Conservation (phyloP, 2,113 vertebrate species). For the Pterocles burchelli region DNA sequence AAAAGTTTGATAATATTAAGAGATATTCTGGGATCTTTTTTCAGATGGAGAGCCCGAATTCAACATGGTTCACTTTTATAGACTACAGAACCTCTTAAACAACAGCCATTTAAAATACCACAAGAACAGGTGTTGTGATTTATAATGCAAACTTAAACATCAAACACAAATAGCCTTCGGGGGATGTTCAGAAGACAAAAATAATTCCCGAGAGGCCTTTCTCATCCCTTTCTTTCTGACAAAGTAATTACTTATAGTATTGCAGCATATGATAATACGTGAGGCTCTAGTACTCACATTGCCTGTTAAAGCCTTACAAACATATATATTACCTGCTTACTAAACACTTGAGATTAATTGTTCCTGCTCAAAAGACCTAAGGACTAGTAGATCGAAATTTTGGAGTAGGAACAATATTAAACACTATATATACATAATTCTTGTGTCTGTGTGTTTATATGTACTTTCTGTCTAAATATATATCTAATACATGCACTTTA, state of each 20-base stretch:
- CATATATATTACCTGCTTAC: background rate
- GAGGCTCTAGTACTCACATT: background rate
- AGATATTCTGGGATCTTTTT: background rate
- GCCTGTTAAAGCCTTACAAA: background rate
- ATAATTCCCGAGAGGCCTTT: background rate
- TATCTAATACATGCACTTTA: background rate
- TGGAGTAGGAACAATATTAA: background rate
- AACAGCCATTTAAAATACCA: conserved; percentile 24
- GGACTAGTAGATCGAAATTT: background rate
- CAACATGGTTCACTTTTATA: background rate
- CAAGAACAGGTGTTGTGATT: conserved; percentile 51
- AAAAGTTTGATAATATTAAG: conserved; percentile 52
- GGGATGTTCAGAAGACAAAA: conserved; percentile 44
- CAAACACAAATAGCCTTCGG: conserved; percentile 16
- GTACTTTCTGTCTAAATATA: background rate
- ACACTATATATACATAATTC: background rate
- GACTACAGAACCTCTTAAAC: conserved; percentile 9
- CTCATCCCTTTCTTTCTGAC: background rate
- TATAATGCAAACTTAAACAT: conserved; percentile 62
- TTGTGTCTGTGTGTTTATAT: background rate
- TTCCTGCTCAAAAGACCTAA: background rate
- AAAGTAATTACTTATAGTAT: background rate
- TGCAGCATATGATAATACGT: background rate
- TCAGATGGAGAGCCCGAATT: conserved; percentile 2
- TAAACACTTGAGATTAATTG: background rate